Percentiles rank a stretch among this genome's conserved stretches.
Conservation (phyloP, 2,888 invertebrate species). For the Galerucella pusilla region DNA sequence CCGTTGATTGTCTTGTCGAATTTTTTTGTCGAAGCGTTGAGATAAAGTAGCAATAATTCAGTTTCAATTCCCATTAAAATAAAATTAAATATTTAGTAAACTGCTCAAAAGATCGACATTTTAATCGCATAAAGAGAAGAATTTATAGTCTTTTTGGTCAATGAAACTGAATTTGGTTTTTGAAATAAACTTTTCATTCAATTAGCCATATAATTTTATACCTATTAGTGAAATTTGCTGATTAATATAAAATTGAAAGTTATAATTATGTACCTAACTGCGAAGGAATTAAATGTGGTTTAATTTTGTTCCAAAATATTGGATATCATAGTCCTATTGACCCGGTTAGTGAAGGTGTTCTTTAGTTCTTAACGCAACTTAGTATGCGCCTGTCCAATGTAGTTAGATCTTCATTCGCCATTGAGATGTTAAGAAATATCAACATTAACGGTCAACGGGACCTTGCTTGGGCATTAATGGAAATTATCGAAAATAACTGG, state of each 20-base stretch:
- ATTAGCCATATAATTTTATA: neutral
- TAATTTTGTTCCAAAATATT: constrained; percentile 1
- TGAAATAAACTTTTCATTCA: neutral
- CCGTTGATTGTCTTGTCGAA: no score
- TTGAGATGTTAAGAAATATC: constrained; percentile 8
- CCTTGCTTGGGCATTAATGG: constrained; percentile 38
- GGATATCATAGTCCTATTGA: constrained; percentile 29
- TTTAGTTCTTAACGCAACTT: constrained; percentile 26
- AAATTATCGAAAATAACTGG: constrained; percentile 15
- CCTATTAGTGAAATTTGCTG: no score
- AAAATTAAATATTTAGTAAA: no score
- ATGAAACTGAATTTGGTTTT: neutral
- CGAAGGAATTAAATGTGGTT: neutral
- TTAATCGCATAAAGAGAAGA: no score
- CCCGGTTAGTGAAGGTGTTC: constrained; percentile 34
- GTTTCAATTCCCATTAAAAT: no score
- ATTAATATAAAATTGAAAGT: neutral
- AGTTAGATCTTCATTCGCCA: constrained; percentile 7
- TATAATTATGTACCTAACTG: neutral
- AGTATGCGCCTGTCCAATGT: constrained; percentile 15
- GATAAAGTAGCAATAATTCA: no score
- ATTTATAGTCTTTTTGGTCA: neutral
- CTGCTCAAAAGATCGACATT: no score
- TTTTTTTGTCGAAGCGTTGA: no score
- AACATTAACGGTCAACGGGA: constrained; percentile 41